Conservation (phyloP, 2,113 vertebrate genomes). For the Bucco capensis region DNA sequence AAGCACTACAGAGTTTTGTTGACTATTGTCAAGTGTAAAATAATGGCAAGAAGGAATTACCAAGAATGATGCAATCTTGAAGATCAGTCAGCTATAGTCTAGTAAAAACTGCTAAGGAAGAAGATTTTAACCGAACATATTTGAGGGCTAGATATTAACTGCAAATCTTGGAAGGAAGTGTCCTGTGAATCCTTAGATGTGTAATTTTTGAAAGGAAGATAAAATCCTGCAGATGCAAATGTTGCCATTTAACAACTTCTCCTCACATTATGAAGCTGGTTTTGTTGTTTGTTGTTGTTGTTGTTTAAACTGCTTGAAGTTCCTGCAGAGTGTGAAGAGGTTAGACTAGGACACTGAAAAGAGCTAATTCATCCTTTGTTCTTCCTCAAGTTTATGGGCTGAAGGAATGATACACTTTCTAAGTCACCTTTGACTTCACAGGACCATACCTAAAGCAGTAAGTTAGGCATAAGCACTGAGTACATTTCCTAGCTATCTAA, state of each 20-base stretch:
- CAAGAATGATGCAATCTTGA: constrained; percentile 41
- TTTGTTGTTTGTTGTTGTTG: neutral
- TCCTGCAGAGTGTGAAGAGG: neutral
- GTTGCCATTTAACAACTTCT: neutral
- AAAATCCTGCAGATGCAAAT: neutral
- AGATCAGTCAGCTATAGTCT: neutral
- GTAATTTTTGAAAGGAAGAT: neutral
- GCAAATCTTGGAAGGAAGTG: neutral
- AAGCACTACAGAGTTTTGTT: constrained; percentile 61
- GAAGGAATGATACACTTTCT: neutral
- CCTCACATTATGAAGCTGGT: neutral
- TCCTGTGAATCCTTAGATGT: neutral
- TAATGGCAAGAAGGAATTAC: constrained; percentile 47
- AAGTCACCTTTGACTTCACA: neutral
- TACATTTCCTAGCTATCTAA: neutral
- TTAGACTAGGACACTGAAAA: neutral
- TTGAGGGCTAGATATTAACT: neutral
- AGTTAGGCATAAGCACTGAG: neutral
- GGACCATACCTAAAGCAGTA: neutral
- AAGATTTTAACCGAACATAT: neutral
- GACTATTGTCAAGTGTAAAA: constrained; percentile 47
- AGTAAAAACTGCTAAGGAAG: neutral
- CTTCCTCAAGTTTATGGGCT: neutral
- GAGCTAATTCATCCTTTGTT: neutral
- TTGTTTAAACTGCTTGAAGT: neutral